Evolutionary conservation across 2,888 invertebrate genomes (phyloP).

Genomic region (Syrista parreyssii): DNA sequence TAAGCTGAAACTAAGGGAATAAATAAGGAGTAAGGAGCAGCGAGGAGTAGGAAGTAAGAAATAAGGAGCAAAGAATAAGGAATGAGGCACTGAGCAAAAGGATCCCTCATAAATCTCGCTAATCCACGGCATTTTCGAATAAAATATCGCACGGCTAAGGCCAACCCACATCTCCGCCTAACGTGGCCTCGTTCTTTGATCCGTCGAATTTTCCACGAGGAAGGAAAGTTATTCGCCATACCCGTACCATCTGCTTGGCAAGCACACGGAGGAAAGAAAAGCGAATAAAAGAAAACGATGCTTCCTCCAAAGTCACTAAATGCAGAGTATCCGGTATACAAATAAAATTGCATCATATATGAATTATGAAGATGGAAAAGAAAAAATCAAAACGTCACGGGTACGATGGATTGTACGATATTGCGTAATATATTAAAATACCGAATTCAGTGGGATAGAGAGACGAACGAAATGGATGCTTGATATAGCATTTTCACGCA

Average conservation of each 20-base stretch:
- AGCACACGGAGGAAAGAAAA: background rate
- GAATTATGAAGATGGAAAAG: background rate
- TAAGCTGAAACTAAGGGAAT: background rate
- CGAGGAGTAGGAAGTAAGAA: background rate
- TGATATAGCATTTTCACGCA: background rate
- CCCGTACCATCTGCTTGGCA: background rate
- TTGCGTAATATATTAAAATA: background rate
- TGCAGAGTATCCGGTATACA: background rate
- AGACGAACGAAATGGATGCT: background rate
- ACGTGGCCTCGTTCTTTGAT: background rate
- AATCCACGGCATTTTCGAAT: slow-evolving; percentile 45
- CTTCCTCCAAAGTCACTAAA: background rate
- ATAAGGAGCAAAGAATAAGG: background rate
- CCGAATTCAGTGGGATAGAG: background rate
- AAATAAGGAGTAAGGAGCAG: background rate
- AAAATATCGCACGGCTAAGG: slow-evolving; percentile 39
- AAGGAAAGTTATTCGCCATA: background rate
- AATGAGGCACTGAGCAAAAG: background rate
- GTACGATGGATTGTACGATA: background rate
- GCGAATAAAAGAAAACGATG: background rate
- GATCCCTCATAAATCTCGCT: slow-evolving; percentile 47
- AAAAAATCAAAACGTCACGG: background rate
- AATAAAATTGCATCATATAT: background rate
- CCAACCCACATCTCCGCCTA: slow-evolving; percentile 4
- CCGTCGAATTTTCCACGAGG: background rate